phyloP scores from a whole-genome alignment of 2,113 vertebrate species.

The Leucosticte australis region DNA sequence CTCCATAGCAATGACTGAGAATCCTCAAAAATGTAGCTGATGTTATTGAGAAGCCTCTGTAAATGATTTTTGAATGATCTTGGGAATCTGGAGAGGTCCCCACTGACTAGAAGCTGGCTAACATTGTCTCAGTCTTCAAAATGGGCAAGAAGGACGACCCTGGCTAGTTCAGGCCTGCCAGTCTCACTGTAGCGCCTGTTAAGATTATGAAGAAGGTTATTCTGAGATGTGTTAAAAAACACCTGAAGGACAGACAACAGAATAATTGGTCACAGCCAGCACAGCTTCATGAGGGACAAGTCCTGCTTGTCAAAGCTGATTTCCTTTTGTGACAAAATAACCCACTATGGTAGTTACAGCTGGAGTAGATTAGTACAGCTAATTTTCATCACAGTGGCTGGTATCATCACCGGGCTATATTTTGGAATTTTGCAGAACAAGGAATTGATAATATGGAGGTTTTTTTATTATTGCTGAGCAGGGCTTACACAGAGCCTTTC shows the following conservation, averaged over 20 bases:
- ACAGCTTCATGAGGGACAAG: background rate
- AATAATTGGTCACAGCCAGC: background rate
- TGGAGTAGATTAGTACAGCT: background rate
- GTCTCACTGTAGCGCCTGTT: background rate
- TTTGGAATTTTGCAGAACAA: background rate
- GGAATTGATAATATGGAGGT: background rate
- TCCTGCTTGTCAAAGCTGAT: background rate
- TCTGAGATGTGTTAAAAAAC: background rate
- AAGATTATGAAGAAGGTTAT: background rate
- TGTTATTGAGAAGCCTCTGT: background rate
- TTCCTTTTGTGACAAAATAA: background rate
- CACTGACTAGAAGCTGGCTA: background rate
- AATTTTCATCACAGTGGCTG: background rate
- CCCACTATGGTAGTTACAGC: background rate
- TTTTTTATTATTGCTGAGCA: background rate
- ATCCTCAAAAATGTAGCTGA: background rate
- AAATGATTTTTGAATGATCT: background rate
- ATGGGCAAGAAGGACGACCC: background rate
- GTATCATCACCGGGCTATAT: background rate
- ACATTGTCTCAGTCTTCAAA: background rate
- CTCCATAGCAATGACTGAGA: background rate
- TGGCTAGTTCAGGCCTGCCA: background rate
- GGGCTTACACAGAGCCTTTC: background rate
- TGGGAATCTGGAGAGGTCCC: background rate
- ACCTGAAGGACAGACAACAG: background rate